Conservation (phyloP, 2,797 vertebrate species). For the Merluccius polli region DNA sequence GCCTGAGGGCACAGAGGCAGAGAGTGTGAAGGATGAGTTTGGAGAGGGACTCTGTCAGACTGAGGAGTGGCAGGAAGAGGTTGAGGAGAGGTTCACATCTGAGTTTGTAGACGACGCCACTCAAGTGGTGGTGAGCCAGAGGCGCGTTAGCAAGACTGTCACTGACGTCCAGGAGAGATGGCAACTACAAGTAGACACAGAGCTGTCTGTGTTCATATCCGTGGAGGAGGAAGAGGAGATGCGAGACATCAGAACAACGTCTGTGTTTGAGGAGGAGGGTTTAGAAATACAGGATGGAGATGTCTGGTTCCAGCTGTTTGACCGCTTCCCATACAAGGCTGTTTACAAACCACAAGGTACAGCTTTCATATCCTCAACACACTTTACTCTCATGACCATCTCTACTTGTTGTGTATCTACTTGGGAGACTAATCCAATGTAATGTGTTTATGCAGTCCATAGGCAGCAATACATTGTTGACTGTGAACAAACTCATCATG, state of each 20-base stretch:
- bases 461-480: too few species aligned
- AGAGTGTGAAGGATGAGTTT: conserved; percentile 31
- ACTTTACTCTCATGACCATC: not conserved
- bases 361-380: not conserved
- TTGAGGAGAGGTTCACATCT: conserved; percentile 23
- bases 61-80: conserved; percentile 40
- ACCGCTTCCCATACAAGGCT: conserved; percentile 43
- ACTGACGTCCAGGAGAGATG: conserved; percentile 36
- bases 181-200: not conserved
- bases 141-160: conserved; percentile 31
- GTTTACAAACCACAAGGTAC: conserved; percentile 60
- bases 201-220: not conserved
- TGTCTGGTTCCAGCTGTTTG: conserved; percentile 63
- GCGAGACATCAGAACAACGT: not conserved
- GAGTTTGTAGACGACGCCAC: not conserved
- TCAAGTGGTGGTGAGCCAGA: conserved; percentile 28
- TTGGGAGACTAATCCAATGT: too few species aligned
- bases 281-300: conserved; percentile 35
- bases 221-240: not conserved
- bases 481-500: too few species aligned
- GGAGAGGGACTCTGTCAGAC: conserved; percentile 33
- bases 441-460: too few species aligned
- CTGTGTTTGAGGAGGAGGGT: not conserved
- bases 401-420: too few species aligned
- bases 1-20: conserved; percentile 43